These are phyloP conservation scores for Pyrgilauda ruficollis DNA, from an alignment of 2,113 vertebrate species.

Conservation along the genomic window DNA sequence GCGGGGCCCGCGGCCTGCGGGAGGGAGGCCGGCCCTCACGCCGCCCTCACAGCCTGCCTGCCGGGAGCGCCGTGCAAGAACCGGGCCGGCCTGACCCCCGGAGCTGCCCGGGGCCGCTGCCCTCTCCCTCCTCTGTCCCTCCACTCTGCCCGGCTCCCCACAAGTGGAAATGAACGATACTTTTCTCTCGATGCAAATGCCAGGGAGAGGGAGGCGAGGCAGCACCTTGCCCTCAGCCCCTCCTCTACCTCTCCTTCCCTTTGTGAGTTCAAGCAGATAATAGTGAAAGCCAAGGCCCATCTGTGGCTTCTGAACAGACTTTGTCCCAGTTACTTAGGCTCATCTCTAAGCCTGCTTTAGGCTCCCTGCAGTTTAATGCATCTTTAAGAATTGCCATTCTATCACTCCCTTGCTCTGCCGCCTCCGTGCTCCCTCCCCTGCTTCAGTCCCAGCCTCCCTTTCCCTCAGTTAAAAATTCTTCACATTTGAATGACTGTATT, in stretches of 20 bases:
- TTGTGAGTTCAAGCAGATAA: conserved; percentile 12
- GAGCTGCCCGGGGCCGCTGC: not conserved
- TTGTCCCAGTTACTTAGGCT: conserved; percentile 48
- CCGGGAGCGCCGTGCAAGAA: not conserved
- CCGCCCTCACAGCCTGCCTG: conserved; percentile 38
- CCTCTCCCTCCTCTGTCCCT: not conserved
- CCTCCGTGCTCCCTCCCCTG: not conserved
- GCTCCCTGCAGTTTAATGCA: conserved; percentile 47
- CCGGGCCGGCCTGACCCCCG: not conserved
- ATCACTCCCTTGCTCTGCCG: not conserved
- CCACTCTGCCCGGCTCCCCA: not conserved
- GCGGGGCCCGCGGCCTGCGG: conserved; percentile 7
- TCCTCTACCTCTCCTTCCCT: not conserved
- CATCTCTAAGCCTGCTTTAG: conserved; percentile 64
- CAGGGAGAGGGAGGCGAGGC: not conserved
- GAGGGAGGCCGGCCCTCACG: not conserved
- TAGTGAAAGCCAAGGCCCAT: conserved; percentile 38
- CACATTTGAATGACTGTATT: not conserved
- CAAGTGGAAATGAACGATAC: not conserved
- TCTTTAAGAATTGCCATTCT: conserved; percentile 48
- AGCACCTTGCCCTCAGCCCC: not conserved
- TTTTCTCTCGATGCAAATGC: not conserved
- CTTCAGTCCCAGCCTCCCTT: not conserved
- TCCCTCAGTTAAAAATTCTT: conserved; percentile 2
- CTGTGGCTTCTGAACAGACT: conserved; percentile 50